phyloP scores from a whole-genome alignment of 1,140 invertebrate genomes.

The Drosophila lacertosa region DNA sequence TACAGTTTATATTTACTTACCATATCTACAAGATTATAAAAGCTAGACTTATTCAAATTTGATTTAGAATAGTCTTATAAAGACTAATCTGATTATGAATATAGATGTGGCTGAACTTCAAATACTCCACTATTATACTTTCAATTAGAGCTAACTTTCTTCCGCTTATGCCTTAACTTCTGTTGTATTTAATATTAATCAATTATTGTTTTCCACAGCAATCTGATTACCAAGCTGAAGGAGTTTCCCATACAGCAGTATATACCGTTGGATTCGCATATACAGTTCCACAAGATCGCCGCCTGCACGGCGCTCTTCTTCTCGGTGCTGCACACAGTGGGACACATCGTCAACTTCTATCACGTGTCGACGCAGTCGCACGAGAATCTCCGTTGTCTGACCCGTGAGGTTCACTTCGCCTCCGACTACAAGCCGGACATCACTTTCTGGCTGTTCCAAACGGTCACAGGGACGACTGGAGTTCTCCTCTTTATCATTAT shows the following conservation, averaged over 20 bases:
- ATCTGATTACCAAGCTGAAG: conserved; percentile 97
- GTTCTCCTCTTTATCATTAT: conserved; percentile 96
- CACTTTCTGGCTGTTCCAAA: conserved; percentile 97
- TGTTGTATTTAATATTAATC: too few relatives aligned
- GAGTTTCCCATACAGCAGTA: conserved; percentile 99
- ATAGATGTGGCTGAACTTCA: too few relatives aligned
- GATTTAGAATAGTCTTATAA: too few relatives aligned
- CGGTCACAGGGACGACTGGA: conserved; percentile 97
- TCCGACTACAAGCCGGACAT: conserved; percentile 96
- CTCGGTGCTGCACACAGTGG: conserved; percentile 95
- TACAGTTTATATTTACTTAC: too few relatives aligned
- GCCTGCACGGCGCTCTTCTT: conserved; percentile 98
- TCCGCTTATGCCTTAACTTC: too few relatives aligned
- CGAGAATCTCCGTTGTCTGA: conserved; percentile 96
- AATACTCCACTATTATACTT: too few relatives aligned
- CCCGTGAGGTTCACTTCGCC: conserved; percentile 96
- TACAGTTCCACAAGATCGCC: conserved; percentile 99
- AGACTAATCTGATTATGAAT: too few relatives aligned
- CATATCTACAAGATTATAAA: too few relatives aligned
- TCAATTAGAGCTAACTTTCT: too few relatives aligned
- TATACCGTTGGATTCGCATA: conserved; percentile 98
- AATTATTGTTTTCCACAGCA: too few relatives aligned
- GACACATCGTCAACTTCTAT: conserved; percentile 99
- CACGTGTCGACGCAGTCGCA: conserved; percentile 98
- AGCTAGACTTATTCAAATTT: not conserved